Evolutionary conservation across 2,113 vertebrate species (phyloP), one percentile per base, ranked within the genome.

Genomic region (Pipa parva): DNA sequence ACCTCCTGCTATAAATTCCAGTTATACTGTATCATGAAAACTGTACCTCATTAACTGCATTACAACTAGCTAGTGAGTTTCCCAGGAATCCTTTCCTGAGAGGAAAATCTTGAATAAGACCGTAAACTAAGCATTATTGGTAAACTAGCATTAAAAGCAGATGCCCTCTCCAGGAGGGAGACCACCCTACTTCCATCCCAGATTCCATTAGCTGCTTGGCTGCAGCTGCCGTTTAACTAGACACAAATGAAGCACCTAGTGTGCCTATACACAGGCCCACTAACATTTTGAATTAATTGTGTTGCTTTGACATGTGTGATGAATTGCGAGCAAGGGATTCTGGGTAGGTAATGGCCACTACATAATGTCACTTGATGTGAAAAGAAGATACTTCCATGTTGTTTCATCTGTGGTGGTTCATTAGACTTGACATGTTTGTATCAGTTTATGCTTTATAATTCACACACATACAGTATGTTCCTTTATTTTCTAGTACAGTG

Each of bases 111-210:
- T 12, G 49, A n/a, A 10, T 26, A 54, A 54, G 12, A 26, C 2
- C 13, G 15, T 13, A 12, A 36, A 36, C 6, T 36, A 13, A 36
- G 10, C 24, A 15, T 4, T 3, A 26, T 54, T 27, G 24, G 12
- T 17, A 26, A 8, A 27, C 22, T 15, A 5, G 2, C 39, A 39
- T 61, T 48, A n/a, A 15, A 31, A 42, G 42, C 59, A 61, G 42
- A 61, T 61, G 59, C 27, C 59, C 59, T 36, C 39, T 26, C 15
- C 59, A 48, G 59, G 59, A 21, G 50, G 59, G 17, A 48, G 42
- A 21, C 25, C 59, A 28, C 42, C 42, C 13, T 13, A 28, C 46
- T 48, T 25, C 42, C 24, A 29, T n/a, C 37, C 15, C 22, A n/a
- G 36, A n/a, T 4, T 25, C 22, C 36, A 27, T 59, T 59, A 45